A percentile compares a stretch with the other conserved stretches of the same genome.
These are phyloP conservation scores for Polypedilum pembai DNA, from an alignment of 1,140 invertebrate species.

Conservation along the genomic window DNA sequence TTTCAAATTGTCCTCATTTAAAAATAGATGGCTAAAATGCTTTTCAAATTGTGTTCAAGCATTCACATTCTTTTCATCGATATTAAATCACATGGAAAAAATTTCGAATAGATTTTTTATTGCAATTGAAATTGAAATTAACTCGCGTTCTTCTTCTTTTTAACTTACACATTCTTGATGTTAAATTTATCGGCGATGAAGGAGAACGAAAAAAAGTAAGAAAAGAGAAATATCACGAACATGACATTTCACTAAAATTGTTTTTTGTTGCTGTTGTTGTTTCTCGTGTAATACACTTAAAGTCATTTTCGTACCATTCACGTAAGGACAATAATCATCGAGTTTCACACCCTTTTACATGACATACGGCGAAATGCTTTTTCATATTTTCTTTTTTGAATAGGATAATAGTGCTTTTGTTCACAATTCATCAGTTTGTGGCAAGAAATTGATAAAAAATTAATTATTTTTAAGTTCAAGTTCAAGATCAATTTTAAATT, in stretches of 20 bases:
- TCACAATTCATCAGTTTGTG: too few species aligned
- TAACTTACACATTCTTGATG: neutral
- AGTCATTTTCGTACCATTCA: too few species aligned
- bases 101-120: neutral
- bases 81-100: neutral
- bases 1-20: neutral
- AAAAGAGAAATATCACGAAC: constrained; percentile 7
- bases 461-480: too few species aligned
- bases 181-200: neutral
- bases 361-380: too few species aligned
- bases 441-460: too few species aligned
- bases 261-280: neutral
- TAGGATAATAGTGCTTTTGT: too few species aligned
- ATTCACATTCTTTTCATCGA: neutral
- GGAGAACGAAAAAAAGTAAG: neutral
- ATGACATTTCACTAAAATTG: constrained; percentile 4
- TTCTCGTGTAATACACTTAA: neutral
- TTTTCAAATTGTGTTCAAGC: neutral
- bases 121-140: constrained; percentile 19
- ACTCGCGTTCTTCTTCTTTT: neutral
- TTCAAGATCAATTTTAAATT: too few species aligned
- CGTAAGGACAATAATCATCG: too few species aligned
- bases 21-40: neutral
- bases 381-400: too few species aligned
- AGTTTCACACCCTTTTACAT: too few species aligned